phyloP scores from a whole-genome alignment of 1,140 invertebrate species.

The Cydia amplana region DNA sequence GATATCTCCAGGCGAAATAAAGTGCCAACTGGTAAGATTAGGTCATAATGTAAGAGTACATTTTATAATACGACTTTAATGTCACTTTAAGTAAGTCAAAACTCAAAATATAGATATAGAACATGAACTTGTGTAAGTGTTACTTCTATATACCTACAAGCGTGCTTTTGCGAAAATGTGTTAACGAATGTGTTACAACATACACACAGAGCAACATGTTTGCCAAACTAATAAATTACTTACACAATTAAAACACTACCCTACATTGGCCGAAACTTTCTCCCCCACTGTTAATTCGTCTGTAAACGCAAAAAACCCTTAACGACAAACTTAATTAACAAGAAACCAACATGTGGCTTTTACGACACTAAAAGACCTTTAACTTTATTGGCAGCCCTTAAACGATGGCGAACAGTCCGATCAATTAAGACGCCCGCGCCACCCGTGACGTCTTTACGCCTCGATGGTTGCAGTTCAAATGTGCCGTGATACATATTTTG shows the following conservation, averaged over 20 bases:
- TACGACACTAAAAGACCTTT: conserved; percentile 31
- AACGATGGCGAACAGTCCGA: conserved; percentile 22
- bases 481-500: conserved; percentile 16
- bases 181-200: neutral
- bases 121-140: no score
- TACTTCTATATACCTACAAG: no score
- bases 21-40: neutral
- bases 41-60: no score
- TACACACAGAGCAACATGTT: no score
- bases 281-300: neutral
- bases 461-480: conserved; percentile 10
- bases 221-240: neutral
- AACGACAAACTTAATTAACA: conserved; percentile 23
- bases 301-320: conserved; percentile 28
- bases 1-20: neutral
- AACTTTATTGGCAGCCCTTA: conserved; percentile 30
- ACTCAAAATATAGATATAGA: no score
- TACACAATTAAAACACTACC: neutral
- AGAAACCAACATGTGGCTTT: conserved; percentile 23
- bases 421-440: conserved; percentile 22
- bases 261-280: conserved; percentile 7
- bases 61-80: no score
- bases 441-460: conserved; percentile 23
- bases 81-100: no score
- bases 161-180: neutral